phyloP scores from a whole-genome alignment of 2,888 invertebrate genomes.

The Chelonus formosanus region DNA sequence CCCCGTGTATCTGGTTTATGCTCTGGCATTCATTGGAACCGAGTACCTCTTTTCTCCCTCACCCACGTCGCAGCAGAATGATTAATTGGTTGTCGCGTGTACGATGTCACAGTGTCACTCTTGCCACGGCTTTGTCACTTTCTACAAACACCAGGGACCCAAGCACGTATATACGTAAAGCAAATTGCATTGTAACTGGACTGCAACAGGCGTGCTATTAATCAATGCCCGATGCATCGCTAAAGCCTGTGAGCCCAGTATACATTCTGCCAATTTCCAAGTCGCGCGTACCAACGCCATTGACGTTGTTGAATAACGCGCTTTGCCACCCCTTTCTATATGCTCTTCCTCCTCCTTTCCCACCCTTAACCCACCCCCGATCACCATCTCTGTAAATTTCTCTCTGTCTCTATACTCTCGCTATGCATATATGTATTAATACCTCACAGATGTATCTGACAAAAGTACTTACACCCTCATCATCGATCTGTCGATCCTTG shows the following conservation, averaged over 20 bases:
- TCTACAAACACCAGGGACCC: conserved; percentile 53
- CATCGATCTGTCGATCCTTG: conserved; percentile 32
- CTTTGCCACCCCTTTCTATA: conserved; percentile 17
- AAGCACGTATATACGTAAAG: conserved; percentile 45
- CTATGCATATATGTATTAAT: too few species aligned
- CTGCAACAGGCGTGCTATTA: conserved; percentile 66
- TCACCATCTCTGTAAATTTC: conserved; percentile 25
- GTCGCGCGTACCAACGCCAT: conserved; percentile 42
- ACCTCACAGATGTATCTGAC: conserved; percentile 20
- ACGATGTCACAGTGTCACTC: conserved; percentile 64
- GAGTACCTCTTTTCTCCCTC: conserved; percentile 29
- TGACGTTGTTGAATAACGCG: conserved; percentile 41
- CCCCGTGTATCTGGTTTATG: conserved; percentile 45
- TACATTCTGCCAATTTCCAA: conserved; percentile 60
- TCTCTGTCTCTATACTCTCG: conserved; percentile 21
- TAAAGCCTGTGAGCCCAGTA: conserved; percentile 41
- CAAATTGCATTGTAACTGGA: conserved; percentile 65
- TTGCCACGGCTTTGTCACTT: conserved; percentile 64
- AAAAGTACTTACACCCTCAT: conserved; percentile 11
- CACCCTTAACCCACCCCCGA: neutral
- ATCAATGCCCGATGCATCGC: conserved; percentile 62
- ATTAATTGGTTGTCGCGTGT: conserved; percentile 65
- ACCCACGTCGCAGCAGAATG: conserved; percentile 50
- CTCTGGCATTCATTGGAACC: conserved; percentile 54
- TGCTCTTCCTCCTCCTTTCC: neutral